Evolutionary conservation across 2,797 vertebrate genomes (phyloP).

Genomic region (Sebastes kiyomatsui): DNA sequence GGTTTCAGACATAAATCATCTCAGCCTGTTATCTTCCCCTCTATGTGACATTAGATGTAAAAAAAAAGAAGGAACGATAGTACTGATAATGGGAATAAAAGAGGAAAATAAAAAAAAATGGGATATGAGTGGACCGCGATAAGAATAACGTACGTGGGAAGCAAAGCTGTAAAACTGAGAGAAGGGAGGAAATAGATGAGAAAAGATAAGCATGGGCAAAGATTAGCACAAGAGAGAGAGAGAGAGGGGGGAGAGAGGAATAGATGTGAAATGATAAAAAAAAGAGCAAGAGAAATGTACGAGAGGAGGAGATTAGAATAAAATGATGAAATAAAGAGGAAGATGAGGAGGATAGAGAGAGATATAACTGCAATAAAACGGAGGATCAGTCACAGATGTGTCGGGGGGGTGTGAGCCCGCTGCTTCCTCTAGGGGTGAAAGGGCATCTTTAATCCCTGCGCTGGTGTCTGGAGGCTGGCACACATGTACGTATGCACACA

Average conservation of each 20-base stretch:
- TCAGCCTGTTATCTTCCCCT: constrained; percentile 41
- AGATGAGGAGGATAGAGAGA: constrained; percentile 1
- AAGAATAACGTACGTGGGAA: constrained; percentile 22
- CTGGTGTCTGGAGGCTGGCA: constrained; percentile 22
- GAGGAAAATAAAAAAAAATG: constrained; percentile 10
- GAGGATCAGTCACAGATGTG: constrained; percentile 38
- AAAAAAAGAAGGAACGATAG: constrained; percentile 28
- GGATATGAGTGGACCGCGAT: constrained; percentile 23
- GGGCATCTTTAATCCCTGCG: constrained; percentile 28
- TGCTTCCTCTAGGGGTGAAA: constrained; percentile 28
- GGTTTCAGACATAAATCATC: constrained; percentile 64
- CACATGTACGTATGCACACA: constrained; percentile 3
- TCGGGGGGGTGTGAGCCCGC: neutral
- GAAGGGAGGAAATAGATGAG: constrained; percentile 13
- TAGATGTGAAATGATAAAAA: neutral
- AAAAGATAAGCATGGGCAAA: constrained; percentile 26
- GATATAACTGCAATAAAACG: constrained; percentile 14
- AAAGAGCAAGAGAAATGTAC: neutral
- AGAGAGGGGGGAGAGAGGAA: neutral
- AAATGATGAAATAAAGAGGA: constrained; percentile 40
- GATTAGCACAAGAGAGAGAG: constrained; percentile 20
- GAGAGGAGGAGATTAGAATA: constrained; percentile 11
- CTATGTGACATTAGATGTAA: constrained; percentile 51
- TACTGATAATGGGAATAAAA: constrained; percentile 9
- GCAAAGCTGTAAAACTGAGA: constrained; percentile 13